Evolutionary conservation across 2,797 vertebrate species (phyloP), one percentile per base, ranked within the genome.

Genomic region (Lacerta bilineata): DNA sequence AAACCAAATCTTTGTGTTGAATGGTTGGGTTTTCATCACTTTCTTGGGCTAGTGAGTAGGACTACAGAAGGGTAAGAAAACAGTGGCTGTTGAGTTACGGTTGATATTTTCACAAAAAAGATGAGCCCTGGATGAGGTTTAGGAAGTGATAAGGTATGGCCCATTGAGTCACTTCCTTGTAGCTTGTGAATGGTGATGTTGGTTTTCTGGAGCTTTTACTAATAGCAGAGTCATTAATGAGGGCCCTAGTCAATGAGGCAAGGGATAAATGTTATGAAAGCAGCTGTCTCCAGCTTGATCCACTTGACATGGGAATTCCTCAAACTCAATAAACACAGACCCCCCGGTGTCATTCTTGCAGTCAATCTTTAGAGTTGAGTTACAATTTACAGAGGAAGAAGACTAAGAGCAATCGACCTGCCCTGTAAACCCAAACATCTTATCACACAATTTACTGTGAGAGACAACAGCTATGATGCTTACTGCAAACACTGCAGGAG

Each of bases 381-480:
- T 33, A 39, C 39, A 66, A 8, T 39, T 88, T 80, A 64, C 50
- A 46, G 20, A 80, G 75, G 76, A 61, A 84, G 55, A 85, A 33
- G 87, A 25, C 61, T 86, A 90, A 87, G 61, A 92, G 50, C 61
- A 75, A 89, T 61, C 87, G 86, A 3, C 2, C 29, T 76, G 46
- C 64, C 87, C 76, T 91, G 81, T 85, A 88, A 90, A 81, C 39
- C 61, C 91, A 87, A 69, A 85, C 46, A 78, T 83, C 72, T 75
- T 80, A 84, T 55, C 0, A 55, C 87, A 85, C 66, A 79, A 43
- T 9, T 85, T 90, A 64, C 55, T 88, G 74, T 84, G 90, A 92
- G 80, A 93, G 43, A 93, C 61, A 91, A 87, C 77, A 80, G 84
- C 87, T 83, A 7, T 43, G 68, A 93, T 89, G 90, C 64, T 43